phyloP scores from a whole-genome alignment of 2,797 vertebrate species.

The Channallabes apus region DNA sequence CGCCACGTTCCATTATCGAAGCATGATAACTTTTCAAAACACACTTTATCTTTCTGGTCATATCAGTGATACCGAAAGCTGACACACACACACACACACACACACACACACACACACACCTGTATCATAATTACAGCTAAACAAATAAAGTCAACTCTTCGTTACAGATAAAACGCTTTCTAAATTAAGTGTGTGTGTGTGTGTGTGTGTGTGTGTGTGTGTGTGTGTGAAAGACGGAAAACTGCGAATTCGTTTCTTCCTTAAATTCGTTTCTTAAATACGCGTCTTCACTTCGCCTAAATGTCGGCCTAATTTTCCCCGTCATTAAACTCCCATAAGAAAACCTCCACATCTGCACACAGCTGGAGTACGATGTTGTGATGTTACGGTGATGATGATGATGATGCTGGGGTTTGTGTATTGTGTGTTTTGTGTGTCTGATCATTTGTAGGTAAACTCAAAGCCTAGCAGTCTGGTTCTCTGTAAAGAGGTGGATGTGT shows the following conservation, averaged over 20 bases:
- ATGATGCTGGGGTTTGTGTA: constrained; percentile 23
- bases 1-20: not conserved
- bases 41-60: not conserved
- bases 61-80: not conserved
- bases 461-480: not conserved
- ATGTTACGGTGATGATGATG: not conserved
- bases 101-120: not conserved
- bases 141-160: not conserved
- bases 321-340: not conserved
- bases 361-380: not conserved
- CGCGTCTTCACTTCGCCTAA: not conserved
- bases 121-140: constrained; percentile 8
- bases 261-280: no score
- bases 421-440: constrained; percentile 29
- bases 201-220: not conserved
- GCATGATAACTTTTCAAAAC: not conserved
- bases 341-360: constrained; percentile 8
- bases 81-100: not conserved
- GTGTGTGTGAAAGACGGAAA: not conserved
- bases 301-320: not conserved
- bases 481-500: not conserved
- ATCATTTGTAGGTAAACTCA: not conserved
- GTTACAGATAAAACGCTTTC: constrained; percentile 6
- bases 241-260: not conserved
- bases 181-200: not conserved